Evolutionary conservation across 2,113 vertebrate species (phyloP), one percentile per base, ranked within the genome.

Genomic region (Setophaga petechia): DNA sequence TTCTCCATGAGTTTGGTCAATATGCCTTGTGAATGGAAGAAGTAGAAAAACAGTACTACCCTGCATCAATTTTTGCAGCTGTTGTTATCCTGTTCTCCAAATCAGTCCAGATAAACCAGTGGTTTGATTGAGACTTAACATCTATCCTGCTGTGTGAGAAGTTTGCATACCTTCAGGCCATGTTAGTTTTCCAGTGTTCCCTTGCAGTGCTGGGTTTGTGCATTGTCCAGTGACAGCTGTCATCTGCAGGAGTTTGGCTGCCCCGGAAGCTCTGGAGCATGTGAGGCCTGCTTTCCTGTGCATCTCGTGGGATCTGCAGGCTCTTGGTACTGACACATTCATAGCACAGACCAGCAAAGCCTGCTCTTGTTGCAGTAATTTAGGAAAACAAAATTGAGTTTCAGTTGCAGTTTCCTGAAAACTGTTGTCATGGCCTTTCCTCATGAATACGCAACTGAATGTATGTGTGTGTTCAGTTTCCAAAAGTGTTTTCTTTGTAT

Each of bases 191-290:
- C 5, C 51, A 67, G 49, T 44, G 78, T 43, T 59, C 62, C 7
- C 52, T 75, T 85, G 6, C 61, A 39, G 52, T 20, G 47, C 44
- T 33, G 72, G 83, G 57, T 74, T 66, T 4, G 1, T 63, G 84
- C 75, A 10, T 25, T 25, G 65, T 83, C 82, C 75, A 55, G 82
- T 91, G 93, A 94, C 93, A 96, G 93, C 94, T 96, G 88, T 96
- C 90, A 96, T 63, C 92, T 77, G 88, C 85, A 57, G 84, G 54
- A 90, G 72, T 46, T 79, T 61, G 88, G 68, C 88, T 86, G 90
- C 14, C 21, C 72, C 43, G 28, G 65, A 39, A 83, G 75, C 52
- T 78, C 44, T 61, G 33, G 84, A 82, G 90, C 82, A 68, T 49
- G 13, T 2, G 22, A 81, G 86, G 68, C 63, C 67, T 82, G 27